Conservation (phyloP, 2,113 vertebrate genomes). For the Lophius piscatorius region DNA sequence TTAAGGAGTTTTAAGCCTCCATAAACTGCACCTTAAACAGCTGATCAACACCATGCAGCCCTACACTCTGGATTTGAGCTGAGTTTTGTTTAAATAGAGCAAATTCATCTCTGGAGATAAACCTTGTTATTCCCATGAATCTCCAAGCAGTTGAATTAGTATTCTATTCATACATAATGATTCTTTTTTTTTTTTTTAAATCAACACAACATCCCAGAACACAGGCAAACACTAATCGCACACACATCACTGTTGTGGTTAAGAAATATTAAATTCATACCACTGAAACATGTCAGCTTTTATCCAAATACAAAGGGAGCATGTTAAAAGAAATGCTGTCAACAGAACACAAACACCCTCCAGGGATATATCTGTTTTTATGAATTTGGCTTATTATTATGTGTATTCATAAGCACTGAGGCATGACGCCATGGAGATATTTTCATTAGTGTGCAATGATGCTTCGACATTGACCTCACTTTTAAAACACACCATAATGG, state of each 20-base stretch:
- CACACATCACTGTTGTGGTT: slow-evolving; percentile 24
- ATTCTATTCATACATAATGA: slow-evolving; percentile 55
- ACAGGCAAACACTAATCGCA: slow-evolving; percentile 29
- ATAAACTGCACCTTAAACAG: slow-evolving; percentile 79
- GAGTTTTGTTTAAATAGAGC: slow-evolving; percentile 72
- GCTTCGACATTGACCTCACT: slow-evolving; percentile 63
- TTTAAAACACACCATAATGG: slow-evolving; percentile 50
- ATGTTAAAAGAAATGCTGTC: slow-evolving; percentile 32
- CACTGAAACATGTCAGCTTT: slow-evolving; percentile 30
- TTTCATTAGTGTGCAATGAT: slow-evolving; percentile 65
- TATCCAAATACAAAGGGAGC: slow-evolving; percentile 31
- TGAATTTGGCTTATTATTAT: slow-evolving; percentile 52
- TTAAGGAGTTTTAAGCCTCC: slow-evolving; percentile 79
- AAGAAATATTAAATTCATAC: slow-evolving; percentile 38
- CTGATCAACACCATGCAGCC: slow-evolving; percentile 59
- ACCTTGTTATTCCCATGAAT: slow-evolving; percentile 65
- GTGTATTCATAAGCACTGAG: slow-evolving; percentile 55
- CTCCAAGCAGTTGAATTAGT: slow-evolving; percentile 67
- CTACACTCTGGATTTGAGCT: slow-evolving; percentile 55
- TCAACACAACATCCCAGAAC: slow-evolving; percentile 4
- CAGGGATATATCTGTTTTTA: slow-evolving; percentile 44
- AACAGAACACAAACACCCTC: slow-evolving; percentile 37
- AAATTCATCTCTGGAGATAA: slow-evolving; percentile 74
- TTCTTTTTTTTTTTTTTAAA: slow-evolving; percentile 16
- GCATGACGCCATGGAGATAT: slow-evolving; percentile 55